Evolutionary conservation across 2,888 invertebrate genomes (phyloP).

Genomic region (Eupithecia abbreviata): DNA sequence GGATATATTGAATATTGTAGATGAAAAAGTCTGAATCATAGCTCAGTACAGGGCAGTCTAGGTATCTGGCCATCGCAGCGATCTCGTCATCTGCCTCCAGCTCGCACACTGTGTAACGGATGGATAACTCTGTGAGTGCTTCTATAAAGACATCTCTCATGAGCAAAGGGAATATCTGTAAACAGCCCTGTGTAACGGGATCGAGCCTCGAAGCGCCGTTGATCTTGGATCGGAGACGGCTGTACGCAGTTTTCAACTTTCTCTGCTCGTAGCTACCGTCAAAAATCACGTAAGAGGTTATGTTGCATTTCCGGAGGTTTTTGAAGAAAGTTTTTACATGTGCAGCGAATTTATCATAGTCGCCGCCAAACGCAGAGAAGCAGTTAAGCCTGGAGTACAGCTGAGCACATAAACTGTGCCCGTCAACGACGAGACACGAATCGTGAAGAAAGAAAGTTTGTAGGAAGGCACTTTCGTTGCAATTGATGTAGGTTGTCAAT

Average conservation of each 20-base stretch:
- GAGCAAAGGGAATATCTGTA: slow-evolving; percentile 89
- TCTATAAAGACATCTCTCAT: slow-evolving; percentile 89
- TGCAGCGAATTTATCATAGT: slow-evolving; percentile 90
- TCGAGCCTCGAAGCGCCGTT: slow-evolving; percentile 82
- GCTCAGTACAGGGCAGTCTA: slow-evolving; percentile 94
- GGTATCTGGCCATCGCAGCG: slow-evolving; percentile 89
- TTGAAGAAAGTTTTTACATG: slow-evolving; percentile 87
- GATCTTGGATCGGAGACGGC: slow-evolving; percentile 85
- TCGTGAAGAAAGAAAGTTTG: slow-evolving; percentile 86
- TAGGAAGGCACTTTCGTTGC: slow-evolving; percentile 86
- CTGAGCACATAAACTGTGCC: slow-evolving; percentile 89
- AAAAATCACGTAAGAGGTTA: slow-evolving; percentile 89
- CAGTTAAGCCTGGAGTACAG: slow-evolving; percentile 86
- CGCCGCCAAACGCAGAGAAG: slow-evolving; percentile 91
- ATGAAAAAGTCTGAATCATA: slow-evolving; percentile 98
- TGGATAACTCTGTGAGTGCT: slow-evolving; percentile 85
- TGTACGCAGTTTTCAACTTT: slow-evolving; percentile 87
- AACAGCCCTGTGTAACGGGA: slow-evolving; percentile 79
- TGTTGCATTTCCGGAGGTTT: slow-evolving; percentile 86
- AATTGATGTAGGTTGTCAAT: slow-evolving; percentile 90
- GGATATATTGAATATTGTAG: slow-evolving; percentile 92
- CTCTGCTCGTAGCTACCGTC: slow-evolving; percentile 91
- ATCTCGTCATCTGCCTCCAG: slow-evolving; percentile 96
- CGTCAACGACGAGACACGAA: slow-evolving; percentile 90
- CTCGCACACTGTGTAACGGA: slow-evolving; percentile 88